phyloP scores from a whole-genome alignment of 2,797 vertebrate species.

The Phrynocephalus forsythii region DNA sequence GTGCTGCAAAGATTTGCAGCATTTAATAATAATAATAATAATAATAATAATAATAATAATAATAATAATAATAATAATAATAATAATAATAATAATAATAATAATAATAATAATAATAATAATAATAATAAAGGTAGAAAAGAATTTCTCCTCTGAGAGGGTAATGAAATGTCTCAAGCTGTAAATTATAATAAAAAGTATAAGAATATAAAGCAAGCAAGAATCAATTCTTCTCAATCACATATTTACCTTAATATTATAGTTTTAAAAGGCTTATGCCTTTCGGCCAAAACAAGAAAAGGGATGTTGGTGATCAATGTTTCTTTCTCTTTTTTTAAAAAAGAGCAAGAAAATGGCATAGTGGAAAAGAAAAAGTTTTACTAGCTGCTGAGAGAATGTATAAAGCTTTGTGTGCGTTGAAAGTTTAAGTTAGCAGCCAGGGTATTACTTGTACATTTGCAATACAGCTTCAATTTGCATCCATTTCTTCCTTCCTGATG shows the following conservation, averaged over 20 bases:
- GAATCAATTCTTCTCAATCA: slow-evolving; percentile 69
- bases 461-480: slow-evolving; percentile 55
- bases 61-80: no score
- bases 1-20: slow-evolving; percentile 43
- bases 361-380: slow-evolving; percentile 15
- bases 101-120: no score
- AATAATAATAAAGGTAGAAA: neutral
- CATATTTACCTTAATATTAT: slow-evolving; percentile 66
- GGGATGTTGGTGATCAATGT: slow-evolving; percentile 61
- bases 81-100: no score
- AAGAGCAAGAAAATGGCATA: slow-evolving; percentile 31
- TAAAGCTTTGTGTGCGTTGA: slow-evolving; percentile 28
- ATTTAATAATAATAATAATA: neutral
- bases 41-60: no score
- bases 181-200: slow-evolving; percentile 60
- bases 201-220: slow-evolving; percentile 57
- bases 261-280: slow-evolving; percentile 56
- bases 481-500: neutral
- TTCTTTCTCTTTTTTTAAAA: slow-evolving; percentile 55
- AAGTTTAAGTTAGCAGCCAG: slow-evolving; percentile 38
- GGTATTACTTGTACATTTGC: slow-evolving; percentile 21
- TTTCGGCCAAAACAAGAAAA: slow-evolving; percentile 58
- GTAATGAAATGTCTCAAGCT: slow-evolving; percentile 71
- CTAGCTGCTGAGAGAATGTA: slow-evolving; percentile 27
- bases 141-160: slow-evolving; percentile 45